Evolutionary conservation across 2,888 invertebrate genomes (phyloP).

Genomic region (Altica lythri): DNA sequence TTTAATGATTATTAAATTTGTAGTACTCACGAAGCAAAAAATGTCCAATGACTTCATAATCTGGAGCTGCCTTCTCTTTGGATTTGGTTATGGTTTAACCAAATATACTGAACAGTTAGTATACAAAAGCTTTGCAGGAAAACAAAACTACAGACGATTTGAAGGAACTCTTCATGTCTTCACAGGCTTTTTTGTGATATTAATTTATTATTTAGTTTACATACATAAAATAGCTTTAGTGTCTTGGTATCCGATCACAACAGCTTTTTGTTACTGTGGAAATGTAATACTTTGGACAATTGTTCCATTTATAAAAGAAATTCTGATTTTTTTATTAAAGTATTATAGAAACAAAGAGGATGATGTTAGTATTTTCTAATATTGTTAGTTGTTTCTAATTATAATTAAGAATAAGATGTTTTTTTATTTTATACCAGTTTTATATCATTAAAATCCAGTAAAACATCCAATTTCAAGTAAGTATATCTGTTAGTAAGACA

Average conservation of each 20-base stretch:
- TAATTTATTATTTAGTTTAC: conserved; percentile 48
- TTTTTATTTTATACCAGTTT: no score
- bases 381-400: neutral
- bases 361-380: conserved; percentile 10
- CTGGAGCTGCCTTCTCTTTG: conserved; percentile 60
- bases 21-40: conserved; percentile 38
- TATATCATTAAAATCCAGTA: no score
- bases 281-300: conserved; percentile 39
- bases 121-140: conserved; percentile 59
- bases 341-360: conserved; percentile 11
- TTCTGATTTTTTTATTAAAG: conserved; percentile 2
- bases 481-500: no score
- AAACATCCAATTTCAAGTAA: no score
- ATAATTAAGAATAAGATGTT: no score
- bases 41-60: conserved; percentile 58
- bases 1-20: conserved; percentile 30
- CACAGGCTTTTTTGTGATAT: conserved; percentile 54
- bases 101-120: conserved; percentile 59
- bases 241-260: conserved; percentile 32
- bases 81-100: conserved; percentile 60
- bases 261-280: conserved; percentile 35
- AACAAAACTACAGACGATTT: conserved; percentile 59
- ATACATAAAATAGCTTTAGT: conserved; percentile 35
- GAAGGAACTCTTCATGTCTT: conserved; percentile 60
- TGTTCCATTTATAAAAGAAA: conserved; percentile 26